These are phyloP conservation scores for Quiscalus mexicanus DNA, from an alignment of 2,113 vertebrate species.

Conservation along the genomic window DNA sequence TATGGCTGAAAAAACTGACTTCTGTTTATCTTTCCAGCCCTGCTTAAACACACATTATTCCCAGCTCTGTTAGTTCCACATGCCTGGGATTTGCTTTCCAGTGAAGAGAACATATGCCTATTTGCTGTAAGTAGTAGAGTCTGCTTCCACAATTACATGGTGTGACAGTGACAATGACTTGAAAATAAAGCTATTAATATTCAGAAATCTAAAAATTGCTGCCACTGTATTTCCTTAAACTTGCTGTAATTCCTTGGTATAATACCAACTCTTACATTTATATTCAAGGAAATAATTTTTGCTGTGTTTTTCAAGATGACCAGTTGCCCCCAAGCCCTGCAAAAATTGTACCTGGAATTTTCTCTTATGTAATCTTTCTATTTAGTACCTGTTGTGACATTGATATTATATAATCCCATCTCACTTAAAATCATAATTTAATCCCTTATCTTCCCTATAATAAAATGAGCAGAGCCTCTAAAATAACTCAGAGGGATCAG, in stretches of 20 bases:
- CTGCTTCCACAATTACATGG: constrained; percentile 2
- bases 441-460: not conserved
- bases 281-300: not conserved
- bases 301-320: not conserved
- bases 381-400: not conserved
- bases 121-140: not conserved
- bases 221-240: not conserved
- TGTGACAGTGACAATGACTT: not conserved
- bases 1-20: not conserved
- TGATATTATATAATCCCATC: not conserved
- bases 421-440: not conserved
- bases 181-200: constrained; percentile 41
- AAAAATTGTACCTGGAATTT: not conserved
- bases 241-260: not conserved
- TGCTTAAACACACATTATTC: not conserved
- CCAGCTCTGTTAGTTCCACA: not conserved
- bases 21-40: not conserved
- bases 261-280: not conserved
- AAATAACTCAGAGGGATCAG: not conserved
- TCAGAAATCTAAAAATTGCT: constrained; percentile 28
- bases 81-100: not conserved
- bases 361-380: not conserved
- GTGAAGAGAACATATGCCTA: not conserved
- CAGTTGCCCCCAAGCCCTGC: rapidly evolving
- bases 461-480: not conserved